These are phyloP conservation scores for Harpagus bidentatus DNA, from an alignment of 2,113 vertebrate genomes.

Conservation along the genomic window DNA sequence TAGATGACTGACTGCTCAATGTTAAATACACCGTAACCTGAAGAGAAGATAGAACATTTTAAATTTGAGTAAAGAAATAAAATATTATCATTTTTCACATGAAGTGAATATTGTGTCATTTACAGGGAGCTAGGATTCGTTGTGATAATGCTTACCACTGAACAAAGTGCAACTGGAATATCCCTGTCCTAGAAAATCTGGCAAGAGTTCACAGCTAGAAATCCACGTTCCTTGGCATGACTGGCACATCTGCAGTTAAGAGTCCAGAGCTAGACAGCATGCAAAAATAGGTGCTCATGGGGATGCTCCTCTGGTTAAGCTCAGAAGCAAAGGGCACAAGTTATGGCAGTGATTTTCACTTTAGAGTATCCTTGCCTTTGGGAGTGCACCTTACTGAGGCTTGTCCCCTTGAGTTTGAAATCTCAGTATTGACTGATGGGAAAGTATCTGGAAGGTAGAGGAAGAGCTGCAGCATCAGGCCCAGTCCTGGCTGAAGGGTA, in stretches of 20 bases:
- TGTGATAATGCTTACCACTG: background rate
- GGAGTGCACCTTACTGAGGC: background rate
- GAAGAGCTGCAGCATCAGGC: background rate
- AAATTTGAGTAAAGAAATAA: background rate
- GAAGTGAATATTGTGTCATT: background rate
- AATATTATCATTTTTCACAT: background rate
- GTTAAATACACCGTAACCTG: background rate
- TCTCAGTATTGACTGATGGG: background rate
- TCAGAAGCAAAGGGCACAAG: background rate
- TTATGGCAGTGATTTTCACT: background rate
- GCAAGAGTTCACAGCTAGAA: background rate
- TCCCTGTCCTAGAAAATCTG: background rate
- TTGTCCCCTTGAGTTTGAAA: background rate
- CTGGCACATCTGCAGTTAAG: background rate
- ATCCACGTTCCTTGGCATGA: background rate
- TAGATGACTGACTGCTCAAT: background rate
- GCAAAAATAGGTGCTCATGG: background rate
- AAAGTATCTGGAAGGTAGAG: background rate
- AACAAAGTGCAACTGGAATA: background rate
- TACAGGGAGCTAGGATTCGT: background rate
- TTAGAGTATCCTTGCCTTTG: background rate
- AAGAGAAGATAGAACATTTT: background rate
- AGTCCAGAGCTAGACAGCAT: background rate
- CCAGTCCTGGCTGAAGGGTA: background rate
- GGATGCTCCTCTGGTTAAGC: background rate